Percentiles rank a stretch among this genome's conserved stretches.
These are phyloP conservation scores for Anthrax anthrax DNA, from an alignment of 2,888 invertebrate genomes.

Conservation along the genomic window DNA sequence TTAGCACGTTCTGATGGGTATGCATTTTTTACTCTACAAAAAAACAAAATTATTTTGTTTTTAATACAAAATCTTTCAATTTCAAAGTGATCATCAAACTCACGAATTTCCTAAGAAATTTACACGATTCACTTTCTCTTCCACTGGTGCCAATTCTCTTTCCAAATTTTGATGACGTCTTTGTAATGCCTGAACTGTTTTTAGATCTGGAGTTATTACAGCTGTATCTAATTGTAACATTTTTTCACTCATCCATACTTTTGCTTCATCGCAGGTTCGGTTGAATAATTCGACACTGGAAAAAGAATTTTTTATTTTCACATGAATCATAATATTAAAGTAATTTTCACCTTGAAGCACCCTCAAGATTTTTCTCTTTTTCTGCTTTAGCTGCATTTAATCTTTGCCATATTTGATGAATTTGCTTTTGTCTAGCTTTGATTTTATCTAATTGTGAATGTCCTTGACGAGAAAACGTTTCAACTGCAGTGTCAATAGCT, in stretches of 20 bases:
- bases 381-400: slow-evolving; percentile 73
- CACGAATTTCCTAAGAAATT: slow-evolving; percentile 72
- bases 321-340: no score
- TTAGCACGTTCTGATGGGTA: slow-evolving; percentile 83
- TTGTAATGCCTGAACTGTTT: slow-evolving; percentile 83
- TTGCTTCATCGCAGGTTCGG: slow-evolving; percentile 89
- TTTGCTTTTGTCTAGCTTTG: slow-evolving; percentile 58
- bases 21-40: slow-evolving; percentile 67
- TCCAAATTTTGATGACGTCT: slow-evolving; percentile 85
- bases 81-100: no score
- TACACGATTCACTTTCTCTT: slow-evolving; percentile 84
- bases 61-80: no score
- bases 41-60: background rate
- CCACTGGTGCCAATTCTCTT: slow-evolving; percentile 83
- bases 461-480: slow-evolving; percentile 68
- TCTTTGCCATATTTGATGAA: slow-evolving; percentile 79
- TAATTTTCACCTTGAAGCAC: slow-evolving; percentile 49
- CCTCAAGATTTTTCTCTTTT: slow-evolving; percentile 83
- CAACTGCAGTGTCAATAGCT: slow-evolving; percentile 73
- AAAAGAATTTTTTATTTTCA: slow-evolving; percentile 7
- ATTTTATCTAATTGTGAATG: slow-evolving; percentile 78
- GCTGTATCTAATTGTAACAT: slow-evolving; percentile 73
- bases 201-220: slow-evolving; percentile 67
- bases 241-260: slow-evolving; percentile 96
- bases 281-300: slow-evolving; percentile 87